phyloP scores from a whole-genome alignment of 2,113 vertebrate species.

The Lagopus leucura region DNA sequence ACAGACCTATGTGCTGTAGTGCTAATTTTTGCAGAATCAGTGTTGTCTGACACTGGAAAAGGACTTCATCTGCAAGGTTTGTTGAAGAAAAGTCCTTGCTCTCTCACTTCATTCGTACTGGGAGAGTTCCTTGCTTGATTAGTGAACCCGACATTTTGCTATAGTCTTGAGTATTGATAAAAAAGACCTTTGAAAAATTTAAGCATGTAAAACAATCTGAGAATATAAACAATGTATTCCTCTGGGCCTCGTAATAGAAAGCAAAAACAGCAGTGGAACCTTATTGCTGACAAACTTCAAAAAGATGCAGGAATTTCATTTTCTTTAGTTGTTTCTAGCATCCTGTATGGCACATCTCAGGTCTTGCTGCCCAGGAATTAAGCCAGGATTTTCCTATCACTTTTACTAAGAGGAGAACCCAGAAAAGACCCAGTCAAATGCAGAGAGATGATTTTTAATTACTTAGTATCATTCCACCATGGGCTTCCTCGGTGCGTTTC shows the following conservation, averaged over 20 bases:
- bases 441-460: neutral
- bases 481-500: neutral
- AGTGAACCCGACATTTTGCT: neutral
- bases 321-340: neutral
- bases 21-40: neutral
- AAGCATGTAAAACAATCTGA: neutral
- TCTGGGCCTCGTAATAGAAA: neutral
- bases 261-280: neutral
- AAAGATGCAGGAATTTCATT: neutral
- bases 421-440: neutral
- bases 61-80: neutral
- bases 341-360: neutral
- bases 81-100: neutral
- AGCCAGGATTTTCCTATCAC: neutral
- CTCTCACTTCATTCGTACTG: neutral
- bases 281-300: neutral
- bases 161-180: neutral
- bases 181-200: neutral
- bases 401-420: neutral
- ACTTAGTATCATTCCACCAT: neutral
- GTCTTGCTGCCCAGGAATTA: neutral
- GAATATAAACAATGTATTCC: neutral
- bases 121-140: neutral
- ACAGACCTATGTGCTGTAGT: neutral
- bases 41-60: neutral